Conservation (phyloP, 2,888 invertebrate species). For the Ceriagrion tenellum region DNA sequence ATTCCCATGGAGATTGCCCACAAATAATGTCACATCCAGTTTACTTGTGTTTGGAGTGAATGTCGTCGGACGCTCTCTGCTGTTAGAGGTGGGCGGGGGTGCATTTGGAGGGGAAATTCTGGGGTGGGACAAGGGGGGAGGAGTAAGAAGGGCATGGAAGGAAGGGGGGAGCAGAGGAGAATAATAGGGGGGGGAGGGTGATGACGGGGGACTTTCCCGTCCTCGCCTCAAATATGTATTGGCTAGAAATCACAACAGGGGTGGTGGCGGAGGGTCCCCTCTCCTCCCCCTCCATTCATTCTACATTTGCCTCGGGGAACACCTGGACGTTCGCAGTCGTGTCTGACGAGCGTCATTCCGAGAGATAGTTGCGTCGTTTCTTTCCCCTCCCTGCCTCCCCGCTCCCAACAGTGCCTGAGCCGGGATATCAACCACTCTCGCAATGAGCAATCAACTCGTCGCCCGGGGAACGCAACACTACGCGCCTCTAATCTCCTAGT, state of each 20-base stretch:
- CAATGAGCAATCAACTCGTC: too few species aligned
- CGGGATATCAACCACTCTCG: background rate
- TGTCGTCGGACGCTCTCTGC: too few species aligned
- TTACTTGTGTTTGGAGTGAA: too few species aligned
- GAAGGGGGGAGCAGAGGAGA: background rate
- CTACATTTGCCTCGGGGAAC: background rate
- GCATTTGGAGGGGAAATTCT: too few species aligned
- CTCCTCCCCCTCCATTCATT: background rate
- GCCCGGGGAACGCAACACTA: too few species aligned
- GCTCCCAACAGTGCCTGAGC: background rate
- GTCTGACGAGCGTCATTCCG: background rate
- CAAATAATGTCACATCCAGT: too few species aligned
- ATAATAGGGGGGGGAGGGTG: background rate
- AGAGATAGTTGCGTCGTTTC: background rate
- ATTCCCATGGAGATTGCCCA: too few species aligned
- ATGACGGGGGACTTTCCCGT: conserved; percentile 11
- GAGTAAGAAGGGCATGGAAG: too few species aligned
- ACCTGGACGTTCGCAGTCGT: background rate
- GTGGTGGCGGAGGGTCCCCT: background rate
- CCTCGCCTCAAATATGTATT: conserved; percentile 17
- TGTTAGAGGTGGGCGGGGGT: too few species aligned
- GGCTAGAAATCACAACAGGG: background rate
- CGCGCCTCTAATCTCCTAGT: too few species aligned
- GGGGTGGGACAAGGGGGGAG: too few species aligned
- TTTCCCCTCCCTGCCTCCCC: too few species aligned